These are phyloP conservation scores for Operophtera brumata DNA, from an alignment of 2,888 invertebrate genomes.

Conservation along the genomic window DNA sequence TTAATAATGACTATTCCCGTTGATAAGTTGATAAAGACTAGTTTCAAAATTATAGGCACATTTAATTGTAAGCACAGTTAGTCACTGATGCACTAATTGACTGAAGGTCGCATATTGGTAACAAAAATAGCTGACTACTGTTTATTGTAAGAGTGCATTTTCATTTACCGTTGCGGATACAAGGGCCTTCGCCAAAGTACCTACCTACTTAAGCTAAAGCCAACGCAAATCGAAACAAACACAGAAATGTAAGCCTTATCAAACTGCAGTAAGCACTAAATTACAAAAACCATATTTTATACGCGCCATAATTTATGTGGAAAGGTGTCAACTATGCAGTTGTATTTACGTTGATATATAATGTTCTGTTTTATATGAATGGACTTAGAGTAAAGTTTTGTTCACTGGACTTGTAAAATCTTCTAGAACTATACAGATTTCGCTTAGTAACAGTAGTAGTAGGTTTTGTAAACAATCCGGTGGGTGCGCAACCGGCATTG, in stretches of 20 bases:
- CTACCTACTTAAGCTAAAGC: not conserved
- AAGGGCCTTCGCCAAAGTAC: not conserved
- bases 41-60: too few species aligned
- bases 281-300: not conserved
- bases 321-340: not conserved
- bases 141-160: too few species aligned
- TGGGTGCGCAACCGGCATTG: constrained; percentile 50
- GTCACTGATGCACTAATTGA: too few species aligned
- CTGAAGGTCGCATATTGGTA: too few species aligned
- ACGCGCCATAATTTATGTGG: not conserved
- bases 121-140: too few species aligned
- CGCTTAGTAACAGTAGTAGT: constrained; percentile 34
- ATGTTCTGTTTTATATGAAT: constrained; percentile 19
- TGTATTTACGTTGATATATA: constrained; percentile 2
- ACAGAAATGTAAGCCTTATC: not conserved
- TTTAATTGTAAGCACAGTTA: too few species aligned
- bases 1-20: too few species aligned
- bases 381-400: not conserved
- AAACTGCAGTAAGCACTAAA: not conserved
- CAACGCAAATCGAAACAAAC: not conserved
- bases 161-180: too few species aligned
- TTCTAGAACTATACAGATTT: constrained; percentile 54
- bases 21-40: too few species aligned
- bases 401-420: constrained; percentile 15
- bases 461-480: constrained; percentile 62